Evolutionary conservation across 2,888 invertebrate genomes (phyloP).

Genomic region (Drosophila stalkeri): DNA sequence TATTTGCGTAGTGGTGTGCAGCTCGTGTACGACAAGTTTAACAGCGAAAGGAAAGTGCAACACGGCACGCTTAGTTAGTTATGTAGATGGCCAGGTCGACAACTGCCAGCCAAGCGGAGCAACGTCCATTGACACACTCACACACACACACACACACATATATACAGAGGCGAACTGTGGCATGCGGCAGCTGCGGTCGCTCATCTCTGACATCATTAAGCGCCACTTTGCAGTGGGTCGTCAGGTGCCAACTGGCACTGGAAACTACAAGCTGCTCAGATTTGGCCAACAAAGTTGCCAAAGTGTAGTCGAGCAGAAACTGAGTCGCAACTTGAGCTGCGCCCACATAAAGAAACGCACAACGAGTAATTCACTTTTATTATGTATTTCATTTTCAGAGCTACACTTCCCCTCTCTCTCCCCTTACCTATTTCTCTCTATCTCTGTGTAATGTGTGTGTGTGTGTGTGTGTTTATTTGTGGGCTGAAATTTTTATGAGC

Average conservation of each 20-base stretch:
- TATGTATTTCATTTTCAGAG: constrained; percentile 49
- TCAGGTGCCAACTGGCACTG: constrained; percentile 35
- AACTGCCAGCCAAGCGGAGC: constrained; percentile 58
- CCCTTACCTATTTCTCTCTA: too few species aligned
- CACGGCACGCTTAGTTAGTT: constrained; percentile 82
- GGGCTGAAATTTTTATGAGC: constrained; percentile 46
- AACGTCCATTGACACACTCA: constrained; percentile 73
- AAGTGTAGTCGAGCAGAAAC: constrained; percentile 81
- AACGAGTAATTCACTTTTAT: constrained; percentile 60
- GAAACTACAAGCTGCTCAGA: constrained; percentile 49
- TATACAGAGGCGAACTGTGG: background rate
- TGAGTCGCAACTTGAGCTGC: constrained; percentile 53
- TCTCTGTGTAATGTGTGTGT: background rate
- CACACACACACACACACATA: constrained; percentile 10
- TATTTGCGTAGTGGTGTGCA: constrained; percentile 53
- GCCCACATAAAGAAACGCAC: constrained; percentile 44
- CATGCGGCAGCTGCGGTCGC: constrained; percentile 63
- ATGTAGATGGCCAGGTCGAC: constrained; percentile 77
- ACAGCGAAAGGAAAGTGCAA: constrained; percentile 67
- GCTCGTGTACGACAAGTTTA: constrained; percentile 75
- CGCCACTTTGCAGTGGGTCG: constrained; percentile 66
- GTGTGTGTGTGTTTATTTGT: constrained; percentile 12
- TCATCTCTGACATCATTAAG: constrained; percentile 81
- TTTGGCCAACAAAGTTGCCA: constrained; percentile 57
- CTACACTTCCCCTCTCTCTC: background rate